Percentiles rank a stretch among this genome's conserved stretches.
Evolutionary conservation across 1,140 invertebrate species (phyloP).

Genomic region (Brachionus rotundiformis): DNA sequence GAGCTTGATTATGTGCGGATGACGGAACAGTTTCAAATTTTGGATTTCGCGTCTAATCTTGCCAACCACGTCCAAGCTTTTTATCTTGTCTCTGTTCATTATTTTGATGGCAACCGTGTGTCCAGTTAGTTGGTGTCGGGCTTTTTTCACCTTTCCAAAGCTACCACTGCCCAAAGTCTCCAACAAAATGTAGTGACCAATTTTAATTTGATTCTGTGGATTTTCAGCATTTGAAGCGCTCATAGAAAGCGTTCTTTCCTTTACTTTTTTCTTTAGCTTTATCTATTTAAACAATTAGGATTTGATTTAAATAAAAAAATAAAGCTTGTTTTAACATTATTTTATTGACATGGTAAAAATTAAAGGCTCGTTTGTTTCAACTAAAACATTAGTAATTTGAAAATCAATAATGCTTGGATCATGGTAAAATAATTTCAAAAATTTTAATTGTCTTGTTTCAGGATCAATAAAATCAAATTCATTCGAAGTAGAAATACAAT

Average conservation of each 20-base stretch:
- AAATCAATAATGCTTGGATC: neutral
- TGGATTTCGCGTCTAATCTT: slow-evolving; percentile 98
- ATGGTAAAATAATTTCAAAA: neutral
- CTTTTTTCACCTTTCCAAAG: slow-evolving; percentile 68
- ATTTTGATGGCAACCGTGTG: slow-evolving; percentile 99
- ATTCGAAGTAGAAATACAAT: slow-evolving; percentile 12
- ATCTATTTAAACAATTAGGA: neutral
- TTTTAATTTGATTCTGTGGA: slow-evolving; percentile 58
- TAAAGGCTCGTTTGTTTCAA: slow-evolving; percentile 31
- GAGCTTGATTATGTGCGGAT: slow-evolving; percentile 99
- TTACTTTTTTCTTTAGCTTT: slow-evolving; percentile 46
- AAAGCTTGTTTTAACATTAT: neutral
- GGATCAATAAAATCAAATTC: slow-evolving; percentile 26
- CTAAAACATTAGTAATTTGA: neutral
- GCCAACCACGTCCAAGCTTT: slow-evolving; percentile 96
- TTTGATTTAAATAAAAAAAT: neutral
- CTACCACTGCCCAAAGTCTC: slow-evolving; percentile 67
- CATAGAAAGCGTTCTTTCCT: slow-evolving; percentile 48
- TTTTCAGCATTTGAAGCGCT: slow-evolving; percentile 36
- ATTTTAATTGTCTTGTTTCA: neutral
- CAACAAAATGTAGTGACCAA: slow-evolving; percentile 67
- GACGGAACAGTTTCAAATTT: slow-evolving; percentile 95
- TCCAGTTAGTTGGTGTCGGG: slow-evolving; percentile 83
- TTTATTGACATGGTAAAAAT: slow-evolving; percentile 49
- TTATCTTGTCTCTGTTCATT: slow-evolving; percentile 96